Conservation (phyloP, 2,888 invertebrate genomes). For the Tryphoninae sp. region DNA sequence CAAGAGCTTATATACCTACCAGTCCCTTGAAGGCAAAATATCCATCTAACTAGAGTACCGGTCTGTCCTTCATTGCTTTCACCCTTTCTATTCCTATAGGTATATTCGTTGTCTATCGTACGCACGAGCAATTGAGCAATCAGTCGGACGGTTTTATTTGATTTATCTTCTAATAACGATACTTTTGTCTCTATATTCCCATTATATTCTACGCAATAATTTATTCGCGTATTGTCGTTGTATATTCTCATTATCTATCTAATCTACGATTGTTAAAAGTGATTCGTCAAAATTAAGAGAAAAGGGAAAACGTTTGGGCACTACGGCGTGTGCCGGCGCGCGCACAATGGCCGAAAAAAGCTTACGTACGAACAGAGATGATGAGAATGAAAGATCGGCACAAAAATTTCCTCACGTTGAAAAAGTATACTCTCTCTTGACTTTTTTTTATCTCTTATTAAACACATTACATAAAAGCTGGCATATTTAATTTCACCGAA, state of each 20-base stretch:
- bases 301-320: background rate
- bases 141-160: too few species aligned
- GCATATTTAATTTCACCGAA: background rate
- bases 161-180: too few species aligned
- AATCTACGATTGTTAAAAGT: constrained; percentile 2
- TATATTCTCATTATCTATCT: background rate
- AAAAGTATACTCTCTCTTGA: constrained; percentile 1
- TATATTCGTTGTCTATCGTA: background rate
- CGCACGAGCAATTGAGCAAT: too few species aligned
- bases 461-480: constrained; percentile 1
- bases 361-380: background rate
- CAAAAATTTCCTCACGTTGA: background rate
- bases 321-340: background rate
- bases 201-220: too few species aligned
- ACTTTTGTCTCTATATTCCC: too few species aligned
- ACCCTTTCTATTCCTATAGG: constrained; percentile 6
- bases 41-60: constrained; percentile 68
- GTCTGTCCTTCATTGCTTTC: constrained; percentile 41
- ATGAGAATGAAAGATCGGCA: constrained; percentile 17
- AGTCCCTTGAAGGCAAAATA: constrained; percentile 76
- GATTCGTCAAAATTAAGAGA: constrained; percentile 54
- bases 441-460: background rate
- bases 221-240: too few species aligned
- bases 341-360: background rate
- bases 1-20: constrained; percentile 71